Base-by-base conservation (phyloP, 53 echinoderm and acorn worm species). In the Crossaster papposus region DNA sequence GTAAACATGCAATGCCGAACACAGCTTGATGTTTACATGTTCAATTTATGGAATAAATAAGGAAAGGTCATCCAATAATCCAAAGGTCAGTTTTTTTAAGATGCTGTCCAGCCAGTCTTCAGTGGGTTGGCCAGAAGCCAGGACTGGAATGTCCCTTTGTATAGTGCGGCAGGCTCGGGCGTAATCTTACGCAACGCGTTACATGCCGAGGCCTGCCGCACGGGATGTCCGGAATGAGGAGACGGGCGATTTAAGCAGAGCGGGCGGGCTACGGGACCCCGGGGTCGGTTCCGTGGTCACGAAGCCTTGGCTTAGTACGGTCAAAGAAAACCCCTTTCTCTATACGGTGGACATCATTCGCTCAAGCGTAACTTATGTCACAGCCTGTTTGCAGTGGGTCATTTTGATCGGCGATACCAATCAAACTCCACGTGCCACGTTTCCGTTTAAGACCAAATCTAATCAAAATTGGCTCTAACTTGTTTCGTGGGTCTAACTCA, bases 11-110 rank as follows among this genome's bases (percentile, higher is more conserved):
- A 82, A 82, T 82, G 65, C 64, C 36, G 36, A 54, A 37, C 82
- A 17, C 82, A 82, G 82, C 82, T 65, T 35, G 82, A 82, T 82
- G 64, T 65, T 65, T 64, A 82, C 68, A 35, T 37, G 68, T 28
- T 37, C 68, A 68, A 82, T 82, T 82, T 82, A 26, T 22, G 33
- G 64, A 34, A 63, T 30, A 63, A 63, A 32, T 30, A 8, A 44
- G 9, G 38, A 79, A 79, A 79, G 79, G 79, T 79, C 79, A 51
- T 14, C 51, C n/a, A 14, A 62, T 3, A 68, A 28, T 68, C 68
- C 14, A 23, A 82, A 82, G 82, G 82, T 64, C 68, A 82, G 68
- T 44, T 24, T 82, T 24, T 82, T 82, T 36, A 38, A 44, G 38
- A 82, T 68, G 36, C n/a, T 64, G 82, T 82, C 82, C 82, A 82